A percentile compares a stretch with the other conserved stretches of the same genome.
Evolutionary conservation across 2,113 vertebrate genomes (phyloP).

Genomic region (Urocynchramus pylzowi): DNA sequence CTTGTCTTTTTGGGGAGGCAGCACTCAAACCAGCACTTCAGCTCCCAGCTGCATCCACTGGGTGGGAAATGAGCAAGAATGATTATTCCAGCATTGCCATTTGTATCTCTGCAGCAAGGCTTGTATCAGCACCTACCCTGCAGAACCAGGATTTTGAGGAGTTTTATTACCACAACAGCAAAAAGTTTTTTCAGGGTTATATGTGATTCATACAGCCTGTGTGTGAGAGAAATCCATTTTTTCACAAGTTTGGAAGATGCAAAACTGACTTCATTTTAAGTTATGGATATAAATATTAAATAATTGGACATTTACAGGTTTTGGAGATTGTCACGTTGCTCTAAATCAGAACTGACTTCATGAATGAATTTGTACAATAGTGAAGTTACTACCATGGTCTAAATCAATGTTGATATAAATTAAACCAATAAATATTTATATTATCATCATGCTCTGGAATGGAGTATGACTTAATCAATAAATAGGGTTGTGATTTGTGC

Average conservation of each 20-base stretch:
- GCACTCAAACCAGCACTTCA: not conserved
- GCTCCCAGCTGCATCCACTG: not conserved
- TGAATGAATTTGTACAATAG: not conserved
- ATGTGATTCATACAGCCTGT: not conserved
- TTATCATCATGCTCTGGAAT: not conserved
- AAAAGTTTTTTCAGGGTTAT: not conserved
- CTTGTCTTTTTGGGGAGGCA: not conserved
- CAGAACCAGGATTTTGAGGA: not conserved
- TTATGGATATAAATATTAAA: not conserved
- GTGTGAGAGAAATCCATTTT: not conserved
- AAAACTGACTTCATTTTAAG: not conserved
- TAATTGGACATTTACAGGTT: not conserved
- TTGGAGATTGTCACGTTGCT: not conserved
- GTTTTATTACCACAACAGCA: not conserved
- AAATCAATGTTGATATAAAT: conserved; percentile 12
- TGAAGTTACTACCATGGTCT: not conserved
- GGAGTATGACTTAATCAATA: not conserved
- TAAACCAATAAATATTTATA: not conserved
- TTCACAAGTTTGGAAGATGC: not conserved
- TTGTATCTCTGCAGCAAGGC: not conserved
- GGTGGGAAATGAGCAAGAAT: not conserved
- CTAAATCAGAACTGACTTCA: not conserved
- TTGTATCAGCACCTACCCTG: not conserved
- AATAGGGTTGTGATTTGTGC: not conserved
- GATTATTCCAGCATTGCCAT: not conserved